A percentile compares a stretch with the other conserved stretches of the same genome.
Evolutionary conservation across 2,113 vertebrate species (phyloP).

Genomic region (Anseranas semipalmata): DNA sequence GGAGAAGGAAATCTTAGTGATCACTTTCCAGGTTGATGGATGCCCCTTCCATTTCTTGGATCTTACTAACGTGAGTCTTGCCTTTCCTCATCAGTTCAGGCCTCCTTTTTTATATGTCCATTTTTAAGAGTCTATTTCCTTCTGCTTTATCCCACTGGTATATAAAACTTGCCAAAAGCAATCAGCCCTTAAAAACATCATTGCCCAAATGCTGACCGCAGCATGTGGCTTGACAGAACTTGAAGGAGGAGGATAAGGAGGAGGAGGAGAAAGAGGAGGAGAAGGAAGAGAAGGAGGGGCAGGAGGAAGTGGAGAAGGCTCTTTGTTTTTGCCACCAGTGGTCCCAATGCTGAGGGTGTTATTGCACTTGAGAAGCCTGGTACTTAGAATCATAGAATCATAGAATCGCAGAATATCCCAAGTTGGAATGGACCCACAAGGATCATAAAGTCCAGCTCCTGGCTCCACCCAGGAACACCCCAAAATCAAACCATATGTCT

Average conservation of each 20-base stretch:
- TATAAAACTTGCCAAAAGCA: background rate
- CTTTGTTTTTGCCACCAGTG: background rate
- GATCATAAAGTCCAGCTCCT: background rate
- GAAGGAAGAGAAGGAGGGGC: background rate
- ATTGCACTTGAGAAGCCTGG: background rate
- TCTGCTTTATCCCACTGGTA: background rate
- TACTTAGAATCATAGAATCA: background rate
- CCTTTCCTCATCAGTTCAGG: background rate
- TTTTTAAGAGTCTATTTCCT: background rate
- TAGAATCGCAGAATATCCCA: background rate
- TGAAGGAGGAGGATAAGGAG: background rate
- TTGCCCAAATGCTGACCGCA: background rate
- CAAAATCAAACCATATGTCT: background rate
- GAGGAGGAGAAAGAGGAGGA: background rate
- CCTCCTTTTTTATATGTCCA: background rate
- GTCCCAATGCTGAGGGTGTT: background rate
- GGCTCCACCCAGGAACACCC: background rate
- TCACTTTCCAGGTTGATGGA: background rate
- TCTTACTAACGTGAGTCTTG: background rate
- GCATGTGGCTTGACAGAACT: background rate
- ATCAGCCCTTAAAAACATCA: background rate
- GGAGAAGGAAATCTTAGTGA: background rate
- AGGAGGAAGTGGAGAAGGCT: background rate
- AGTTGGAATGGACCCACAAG: background rate
- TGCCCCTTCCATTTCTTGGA: rapidly evolving